Evolutionary conservation across 2,113 vertebrate genomes (phyloP), one percentile per base, ranked within the genome.

Genomic region (Mormyrus iriodes): DNA sequence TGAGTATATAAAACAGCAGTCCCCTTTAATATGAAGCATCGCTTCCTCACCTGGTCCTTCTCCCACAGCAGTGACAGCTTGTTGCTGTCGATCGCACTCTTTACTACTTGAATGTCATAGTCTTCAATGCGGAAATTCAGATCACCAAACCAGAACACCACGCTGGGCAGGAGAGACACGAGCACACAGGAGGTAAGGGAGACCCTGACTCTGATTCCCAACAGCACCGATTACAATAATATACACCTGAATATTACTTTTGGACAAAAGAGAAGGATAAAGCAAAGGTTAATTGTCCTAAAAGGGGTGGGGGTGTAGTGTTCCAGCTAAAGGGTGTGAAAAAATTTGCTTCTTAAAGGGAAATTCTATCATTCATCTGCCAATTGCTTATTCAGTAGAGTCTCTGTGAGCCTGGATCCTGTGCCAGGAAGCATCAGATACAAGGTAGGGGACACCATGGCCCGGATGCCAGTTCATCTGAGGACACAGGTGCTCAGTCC

Each of bases 141-240:
- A 93, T 99, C 98, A 69, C 98, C 98, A 83, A 99, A 99, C 98
- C 98, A 99, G 94, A 99, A 99, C 84, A 99, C 96, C 0, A 99
- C 96, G 92, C 98, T 99, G 27, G 88, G 92, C 84, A 91, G 24
- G 88, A 92, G 51, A 88, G 48, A 48, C 46, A 58, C 15, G 21
- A 53, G 21, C n/a, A 19, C 0, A 8, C 5, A 76, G 46, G 3
- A 46, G n/a, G 79, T 76, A 46, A 83, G 21, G 24, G 31, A 84
- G 69, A 82, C 52, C 49, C 27, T 21, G 27, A 35, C 17, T 27
- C 51, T 6, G 2, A 31, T 58, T 19, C 17, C 9, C 31, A 9
- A 44, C 4, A 21, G 6, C 27, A 0, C 51, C 0, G 1, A 69
- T 48, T 13, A 44, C 21, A 24, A 15, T n/a, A 69, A 69, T 69